A percentile compares a stretch with the other conserved stretches of the same genome.
Conservation (phyloP, 2,797 vertebrate genomes). For the Melanogrammus aeglefinus region DNA sequence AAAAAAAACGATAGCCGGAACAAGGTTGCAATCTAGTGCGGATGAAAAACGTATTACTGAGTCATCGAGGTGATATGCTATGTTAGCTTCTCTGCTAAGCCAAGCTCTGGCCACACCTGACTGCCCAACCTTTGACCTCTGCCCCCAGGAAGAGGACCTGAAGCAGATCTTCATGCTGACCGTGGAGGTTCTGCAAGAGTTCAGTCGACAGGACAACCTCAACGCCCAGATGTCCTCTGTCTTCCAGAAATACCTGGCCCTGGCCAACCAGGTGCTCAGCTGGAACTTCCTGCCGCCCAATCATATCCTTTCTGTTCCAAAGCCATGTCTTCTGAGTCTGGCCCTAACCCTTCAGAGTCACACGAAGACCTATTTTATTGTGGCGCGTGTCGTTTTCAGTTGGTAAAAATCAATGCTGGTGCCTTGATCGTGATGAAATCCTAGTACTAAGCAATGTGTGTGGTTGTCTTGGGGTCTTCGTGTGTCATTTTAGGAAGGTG, state of each 20-base stretch:
- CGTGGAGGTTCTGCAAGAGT: conserved; percentile 97
- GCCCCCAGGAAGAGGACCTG: conserved; percentile 83
- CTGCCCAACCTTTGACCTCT: background rate
- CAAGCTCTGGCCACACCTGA: background rate
- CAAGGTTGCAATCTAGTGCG: background rate
- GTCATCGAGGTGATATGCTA: too few species aligned
- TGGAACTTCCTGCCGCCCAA: conserved; percentile 99
- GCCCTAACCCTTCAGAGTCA: background rate
- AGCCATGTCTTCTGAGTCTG: background rate
- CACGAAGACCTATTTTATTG: background rate
- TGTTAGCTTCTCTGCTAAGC: background rate
- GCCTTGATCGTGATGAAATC: background rate
- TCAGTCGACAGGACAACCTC: conserved; percentile 92
- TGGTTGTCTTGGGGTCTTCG: background rate
- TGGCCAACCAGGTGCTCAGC: conserved; percentile 95
- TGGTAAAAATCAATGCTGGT: background rate
- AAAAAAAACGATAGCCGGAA: too few species aligned
- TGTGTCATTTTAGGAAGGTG: background rate
- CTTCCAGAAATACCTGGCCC: conserved; percentile 88
- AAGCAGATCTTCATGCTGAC: conserved; percentile 95
- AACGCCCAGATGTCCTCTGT: conserved; percentile 96
- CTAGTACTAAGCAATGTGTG: background rate
- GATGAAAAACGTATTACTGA: too few species aligned
- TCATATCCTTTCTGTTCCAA: conserved; percentile 87
- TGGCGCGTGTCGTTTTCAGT: background rate